Percentiles rank a stretch among this genome's conserved stretches.
These are phyloP conservation scores for Poecilia wingei DNA, from an alignment of 2,797 vertebrate genomes.

Conservation along the genomic window DNA sequence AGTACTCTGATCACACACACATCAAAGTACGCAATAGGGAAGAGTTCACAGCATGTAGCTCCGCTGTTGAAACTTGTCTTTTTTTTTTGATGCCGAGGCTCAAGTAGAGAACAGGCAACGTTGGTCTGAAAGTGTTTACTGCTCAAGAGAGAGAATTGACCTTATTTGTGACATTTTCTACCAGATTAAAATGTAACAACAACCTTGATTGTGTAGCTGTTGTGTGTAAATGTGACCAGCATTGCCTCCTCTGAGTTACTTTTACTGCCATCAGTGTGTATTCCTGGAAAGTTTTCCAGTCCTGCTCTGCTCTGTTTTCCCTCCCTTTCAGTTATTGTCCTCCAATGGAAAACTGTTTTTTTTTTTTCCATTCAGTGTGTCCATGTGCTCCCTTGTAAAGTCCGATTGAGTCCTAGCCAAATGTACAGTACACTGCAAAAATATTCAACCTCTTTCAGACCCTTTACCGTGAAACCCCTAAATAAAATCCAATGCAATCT, in stretches of 20 bases:
- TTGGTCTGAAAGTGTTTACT: conserved; percentile 53
- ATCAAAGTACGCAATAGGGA: conserved; percentile 82
- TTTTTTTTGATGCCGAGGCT: conserved; percentile 41
- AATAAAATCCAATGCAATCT: neutral
- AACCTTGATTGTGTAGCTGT: neutral
- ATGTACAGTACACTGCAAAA: conserved; percentile 4
- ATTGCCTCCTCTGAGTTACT: conserved; percentile 66
- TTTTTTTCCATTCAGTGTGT: conserved; percentile 67
- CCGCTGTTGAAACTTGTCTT: conserved; percentile 39
- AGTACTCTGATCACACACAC: conserved; percentile 84
- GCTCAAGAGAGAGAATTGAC: conserved; percentile 1
- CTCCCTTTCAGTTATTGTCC: conserved; percentile 16
- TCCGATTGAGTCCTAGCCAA: conserved; percentile 67
- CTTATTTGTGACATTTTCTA: neutral
- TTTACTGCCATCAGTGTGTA: conserved; percentile 44
- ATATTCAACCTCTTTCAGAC: neutral
- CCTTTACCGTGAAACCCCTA: neutral
- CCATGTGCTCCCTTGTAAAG: conserved; percentile 85
- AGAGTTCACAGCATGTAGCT: conserved; percentile 78
- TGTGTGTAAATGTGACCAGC: conserved; percentile 53
- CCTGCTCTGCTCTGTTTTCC: conserved; percentile 42
- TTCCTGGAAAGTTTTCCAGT: conserved; percentile 46
- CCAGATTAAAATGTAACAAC: neutral
- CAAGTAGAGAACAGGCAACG: conserved; percentile 66
- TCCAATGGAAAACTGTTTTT: conserved; percentile 30